Base-by-base conservation (phyloP, 2,113 vertebrate genomes). In the Chelonoidis abingdonii region DNA sequence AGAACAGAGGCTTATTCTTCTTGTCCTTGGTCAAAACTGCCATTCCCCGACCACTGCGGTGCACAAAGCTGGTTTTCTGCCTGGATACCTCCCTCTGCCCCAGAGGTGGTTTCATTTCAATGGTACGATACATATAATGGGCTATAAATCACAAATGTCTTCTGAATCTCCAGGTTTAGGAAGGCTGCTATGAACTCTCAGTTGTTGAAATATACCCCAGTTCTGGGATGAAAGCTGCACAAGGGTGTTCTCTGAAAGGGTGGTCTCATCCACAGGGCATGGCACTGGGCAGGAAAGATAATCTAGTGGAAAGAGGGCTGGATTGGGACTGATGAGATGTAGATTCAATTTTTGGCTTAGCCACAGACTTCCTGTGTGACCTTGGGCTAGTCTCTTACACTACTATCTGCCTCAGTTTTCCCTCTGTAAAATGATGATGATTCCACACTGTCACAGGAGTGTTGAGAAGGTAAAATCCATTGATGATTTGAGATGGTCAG, bases 341-440 rank as follows among this genome's bases (percentile, higher is more conserved):
- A 12, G 57, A 12, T 59, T 59, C 57, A 59, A 9, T 24, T 76
- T 44, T 31, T 3, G 5, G 13, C 27, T 31, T 35, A 8, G 3
- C 41, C n/a, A 41, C 24, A 38, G 17, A 31, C 16, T 65, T 83
- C 29, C 52, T 54, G 17, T 4, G 79, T 75, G 52, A 17, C 13
- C 11, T 1, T 14, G 29, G 35, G 9, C 4, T 29, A 76, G 29
- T 4, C 1, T 3, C 31, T 56, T 1, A 29, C 59, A 27, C 35
- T 47, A 49, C 59, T 88, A 41, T 0, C 0, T 69, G 79, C 52
- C 52, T 19, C 52, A 52, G 52, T 52, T 52, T 52, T 16, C 52
- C 16, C 16, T 52, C 16, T 52, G 52, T 52, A 52, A 17, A 52
- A 52, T 17, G 52, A 16, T 52, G 52, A 52, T 52, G 16, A 52